A percentile compares a stretch with the other conserved stretches of the same genome.
These are phyloP conservation scores for Caretta caretta DNA, from an alignment of 2,113 vertebrate species.

Conservation along the genomic window DNA sequence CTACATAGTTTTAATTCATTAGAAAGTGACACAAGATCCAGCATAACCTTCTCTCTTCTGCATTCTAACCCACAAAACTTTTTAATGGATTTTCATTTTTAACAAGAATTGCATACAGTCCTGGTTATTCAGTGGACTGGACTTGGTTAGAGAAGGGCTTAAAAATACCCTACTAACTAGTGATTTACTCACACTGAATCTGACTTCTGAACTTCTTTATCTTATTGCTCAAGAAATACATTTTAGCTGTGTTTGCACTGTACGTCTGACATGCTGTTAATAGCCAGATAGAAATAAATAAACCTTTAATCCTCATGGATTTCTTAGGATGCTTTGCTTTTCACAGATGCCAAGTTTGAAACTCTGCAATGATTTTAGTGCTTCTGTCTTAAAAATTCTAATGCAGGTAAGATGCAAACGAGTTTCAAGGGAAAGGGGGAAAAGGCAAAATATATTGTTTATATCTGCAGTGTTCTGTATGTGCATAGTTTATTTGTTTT, in stretches of 20 bases:
- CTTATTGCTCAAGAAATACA: background rate
- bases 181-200: background rate
- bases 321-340: background rate
- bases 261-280: background rate
- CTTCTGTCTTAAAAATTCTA: background rate
- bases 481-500: background rate
- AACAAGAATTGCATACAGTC: background rate
- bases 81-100: background rate
- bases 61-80: background rate
- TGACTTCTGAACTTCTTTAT: background rate
- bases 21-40: background rate
- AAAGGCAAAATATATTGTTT: background rate
- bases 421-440: background rate
- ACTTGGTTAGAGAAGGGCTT: background rate
- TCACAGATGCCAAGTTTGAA: background rate
- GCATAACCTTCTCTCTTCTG: background rate
- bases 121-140: background rate
- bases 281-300: background rate
- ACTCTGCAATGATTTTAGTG: background rate
- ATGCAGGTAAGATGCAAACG: background rate
- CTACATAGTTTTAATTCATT: background rate
- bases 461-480: background rate
- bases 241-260: background rate
- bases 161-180: background rate
- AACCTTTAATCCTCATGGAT: background rate